These are phyloP conservation scores for Eudiplozoon nipponicum DNA, from an alignment of 2,888 invertebrate genomes.

Conservation along the genomic window DNA sequence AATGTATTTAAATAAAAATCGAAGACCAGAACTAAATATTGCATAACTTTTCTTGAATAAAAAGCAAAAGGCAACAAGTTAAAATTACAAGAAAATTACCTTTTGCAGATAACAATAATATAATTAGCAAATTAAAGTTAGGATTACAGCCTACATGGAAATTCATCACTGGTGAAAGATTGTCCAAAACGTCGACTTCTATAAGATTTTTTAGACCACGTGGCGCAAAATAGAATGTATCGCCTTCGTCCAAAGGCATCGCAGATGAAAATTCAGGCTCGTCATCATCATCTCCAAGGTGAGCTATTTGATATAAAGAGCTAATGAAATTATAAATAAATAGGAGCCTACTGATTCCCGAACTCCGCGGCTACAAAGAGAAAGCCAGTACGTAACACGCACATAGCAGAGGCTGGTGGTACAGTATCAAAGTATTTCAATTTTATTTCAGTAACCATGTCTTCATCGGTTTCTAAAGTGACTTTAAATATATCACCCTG, in stretches of 20 bases:
- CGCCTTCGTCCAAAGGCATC: constrained; percentile 85
- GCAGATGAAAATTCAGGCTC: constrained; percentile 91
- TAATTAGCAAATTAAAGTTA: no score
- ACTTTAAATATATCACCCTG: constrained; percentile 88
- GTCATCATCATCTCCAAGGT: constrained; percentile 87
- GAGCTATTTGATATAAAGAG: constrained; percentile 88
- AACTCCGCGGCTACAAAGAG: constrained; percentile 89
- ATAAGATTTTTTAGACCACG: constrained; percentile 64
- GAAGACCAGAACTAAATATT: no score
- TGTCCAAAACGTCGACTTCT: constrained; percentile 76
- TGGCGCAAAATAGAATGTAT: constrained; percentile 91
- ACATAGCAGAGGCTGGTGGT: constrained; percentile 74
- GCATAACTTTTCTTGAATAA: no score
- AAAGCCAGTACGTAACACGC: constrained; percentile 88
- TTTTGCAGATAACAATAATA: no score
- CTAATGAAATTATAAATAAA: constrained; percentile 31
- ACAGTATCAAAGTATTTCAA: constrained; percentile 96
- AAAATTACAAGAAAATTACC: no score
- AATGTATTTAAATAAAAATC: no score
- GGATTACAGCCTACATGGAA: constrained; percentile 43
- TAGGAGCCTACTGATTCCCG: constrained; percentile 71
- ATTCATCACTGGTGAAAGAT: constrained; percentile 55
- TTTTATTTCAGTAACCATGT: constrained; percentile 71
- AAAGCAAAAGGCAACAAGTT: no score
- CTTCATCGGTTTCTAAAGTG: constrained; percentile 75